These are phyloP conservation scores for Anhinga anhinga DNA, from an alignment of 2,113 vertebrate species.

Conservation along the genomic window DNA sequence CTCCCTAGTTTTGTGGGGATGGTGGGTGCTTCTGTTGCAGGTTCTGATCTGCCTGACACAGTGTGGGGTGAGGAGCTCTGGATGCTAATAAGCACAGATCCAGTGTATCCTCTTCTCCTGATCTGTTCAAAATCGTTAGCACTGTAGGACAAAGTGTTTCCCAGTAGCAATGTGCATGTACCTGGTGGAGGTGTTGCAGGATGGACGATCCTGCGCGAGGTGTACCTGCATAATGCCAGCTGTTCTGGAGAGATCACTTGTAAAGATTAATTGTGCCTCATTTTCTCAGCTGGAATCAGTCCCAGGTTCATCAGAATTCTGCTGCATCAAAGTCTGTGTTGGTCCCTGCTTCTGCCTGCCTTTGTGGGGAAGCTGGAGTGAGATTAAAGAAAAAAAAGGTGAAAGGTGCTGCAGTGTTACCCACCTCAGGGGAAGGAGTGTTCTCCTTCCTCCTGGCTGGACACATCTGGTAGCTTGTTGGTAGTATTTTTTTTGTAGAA, in stretches of 20 bases:
- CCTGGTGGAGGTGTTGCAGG: not conserved
- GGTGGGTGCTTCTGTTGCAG: not conserved
- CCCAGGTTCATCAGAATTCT: not conserved
- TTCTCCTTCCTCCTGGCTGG: not conserved
- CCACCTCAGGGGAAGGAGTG: not conserved
- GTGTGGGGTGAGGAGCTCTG: not conserved
- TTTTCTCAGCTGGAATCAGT: not conserved
- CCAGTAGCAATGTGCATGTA: not conserved
- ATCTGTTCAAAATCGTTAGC: not conserved
- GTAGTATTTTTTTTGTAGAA: not conserved
- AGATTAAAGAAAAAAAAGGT: not conserved
- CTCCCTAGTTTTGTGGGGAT: not conserved
- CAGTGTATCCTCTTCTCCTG: not conserved
- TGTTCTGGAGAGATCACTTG: not conserved
- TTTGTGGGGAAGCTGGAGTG: not conserved
- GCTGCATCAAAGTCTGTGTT: not conserved
- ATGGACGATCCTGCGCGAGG: not conserved
- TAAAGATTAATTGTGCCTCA: not conserved
- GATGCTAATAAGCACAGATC: not conserved
- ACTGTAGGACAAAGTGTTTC: not conserved
- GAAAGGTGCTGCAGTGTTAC: not conserved
- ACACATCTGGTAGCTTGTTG: not conserved
- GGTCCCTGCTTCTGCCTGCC: not conserved
- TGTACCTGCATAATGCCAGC: not conserved
- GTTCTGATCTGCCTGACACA: not conserved